Percentiles rank a stretch among this genome's conserved stretches.
Conservation (phyloP, 1,140 invertebrate species). For the Sipha flava region DNA sequence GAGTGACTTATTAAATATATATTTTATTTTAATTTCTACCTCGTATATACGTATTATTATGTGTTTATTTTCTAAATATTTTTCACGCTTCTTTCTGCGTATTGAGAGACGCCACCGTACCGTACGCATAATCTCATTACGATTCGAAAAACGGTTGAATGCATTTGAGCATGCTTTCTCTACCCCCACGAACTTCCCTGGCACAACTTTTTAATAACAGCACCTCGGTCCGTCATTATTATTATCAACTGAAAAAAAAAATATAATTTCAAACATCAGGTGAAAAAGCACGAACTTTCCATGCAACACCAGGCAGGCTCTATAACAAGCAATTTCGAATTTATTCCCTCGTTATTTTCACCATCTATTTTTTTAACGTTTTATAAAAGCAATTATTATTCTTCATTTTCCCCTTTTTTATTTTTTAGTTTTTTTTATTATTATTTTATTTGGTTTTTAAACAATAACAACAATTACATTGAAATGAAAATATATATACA, state of each 20-base stretch:
- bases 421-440: background rate
- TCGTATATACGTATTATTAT: too few relatives aligned
- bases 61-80: background rate
- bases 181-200: background rate
- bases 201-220: conserved; percentile 27
- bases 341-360: conserved; percentile 30
- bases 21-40: background rate
- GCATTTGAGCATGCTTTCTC: conserved; percentile 15
- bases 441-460: background rate
- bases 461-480: conserved; percentile 22
- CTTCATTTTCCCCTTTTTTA: conserved; percentile 15
- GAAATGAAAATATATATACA: background rate
- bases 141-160: conserved; percentile 20
- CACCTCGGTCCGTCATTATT: conserved; percentile 26
- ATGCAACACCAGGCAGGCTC: conserved; percentile 20
- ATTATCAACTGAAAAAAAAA: conserved; percentile 9
- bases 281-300: conserved; percentile 28
- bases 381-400: conserved; percentile 33
- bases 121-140: conserved; percentile 12
- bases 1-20: background rate
- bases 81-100: background rate
- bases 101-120: background rate
- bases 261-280: conserved; percentile 24
- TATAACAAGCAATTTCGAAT: conserved; percentile 30
- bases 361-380: conserved; percentile 26